These are phyloP conservation scores for Teleopsis dalmanni DNA, from an alignment of 1,140 invertebrate species.

Conservation along the genomic window DNA sequence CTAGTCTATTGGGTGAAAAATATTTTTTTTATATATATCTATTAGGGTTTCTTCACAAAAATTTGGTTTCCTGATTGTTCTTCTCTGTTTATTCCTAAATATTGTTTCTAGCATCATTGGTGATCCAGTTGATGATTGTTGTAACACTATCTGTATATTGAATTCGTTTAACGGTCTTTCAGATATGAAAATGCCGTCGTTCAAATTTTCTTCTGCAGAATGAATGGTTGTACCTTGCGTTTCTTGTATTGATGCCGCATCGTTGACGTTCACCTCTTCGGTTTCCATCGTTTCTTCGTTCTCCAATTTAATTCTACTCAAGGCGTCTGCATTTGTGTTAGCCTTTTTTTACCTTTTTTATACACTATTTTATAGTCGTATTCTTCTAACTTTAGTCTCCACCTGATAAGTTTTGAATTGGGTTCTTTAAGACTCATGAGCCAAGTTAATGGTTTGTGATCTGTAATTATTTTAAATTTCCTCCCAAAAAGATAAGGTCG, in stretches of 20 bases:
- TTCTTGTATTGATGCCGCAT: not conserved
- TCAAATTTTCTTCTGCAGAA: conserved; percentile 1
- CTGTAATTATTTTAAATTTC: conserved; percentile 48
- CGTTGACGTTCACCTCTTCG: not conserved
- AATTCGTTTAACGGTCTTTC: conserved; percentile 4
- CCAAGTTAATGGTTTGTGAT: conserved; percentile 48
- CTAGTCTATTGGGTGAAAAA: too few species aligned
- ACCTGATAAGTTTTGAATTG: conserved; percentile 15
- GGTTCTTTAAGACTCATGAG: conserved; percentile 47
- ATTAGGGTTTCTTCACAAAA: too few species aligned
- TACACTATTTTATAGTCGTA: conserved; percentile 35
- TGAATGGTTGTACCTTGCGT: not conserved
- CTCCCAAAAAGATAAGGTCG: conserved; percentile 45
- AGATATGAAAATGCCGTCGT: not conserved
- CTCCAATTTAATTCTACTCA: not conserved
- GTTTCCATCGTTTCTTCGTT: too few species aligned
- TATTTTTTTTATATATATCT: too few species aligned
- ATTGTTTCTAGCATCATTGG: too few species aligned
- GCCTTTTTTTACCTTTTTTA: too few species aligned
- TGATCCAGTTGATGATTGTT: too few species aligned
- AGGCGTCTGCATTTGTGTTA: conserved; percentile 3
- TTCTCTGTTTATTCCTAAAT: too few species aligned
- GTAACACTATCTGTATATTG: not conserved
- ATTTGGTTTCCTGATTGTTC: too few species aligned
- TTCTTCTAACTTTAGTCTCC: conserved; percentile 19